Evolutionary conservation across 2,797 vertebrate species (phyloP), one percentile per base, ranked within the genome.

Genomic region (Limosa lapponica): DNA sequence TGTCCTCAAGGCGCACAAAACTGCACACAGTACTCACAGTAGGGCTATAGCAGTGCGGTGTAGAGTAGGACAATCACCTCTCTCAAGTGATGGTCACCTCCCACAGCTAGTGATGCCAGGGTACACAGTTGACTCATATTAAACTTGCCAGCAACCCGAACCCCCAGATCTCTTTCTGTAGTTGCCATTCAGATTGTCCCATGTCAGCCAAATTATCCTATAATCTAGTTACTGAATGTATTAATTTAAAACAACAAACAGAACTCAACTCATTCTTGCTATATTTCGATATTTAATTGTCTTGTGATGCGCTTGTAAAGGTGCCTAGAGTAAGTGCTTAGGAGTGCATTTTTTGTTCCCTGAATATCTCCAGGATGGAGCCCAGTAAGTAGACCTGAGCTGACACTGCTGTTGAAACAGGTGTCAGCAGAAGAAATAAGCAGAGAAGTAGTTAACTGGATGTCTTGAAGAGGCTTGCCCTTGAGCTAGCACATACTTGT

Each of bases 31-130:
- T 16, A 44, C 12, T 75, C 1, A 1, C 71, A 39, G 8, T 25
- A 28, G 30, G 16, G 41, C 7, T 0, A 0, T 16, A 41, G 9
- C 19, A 80, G 2, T 57, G 18, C 5, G 15, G 23, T 30, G 14
- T 9, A 48, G 3, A 43, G 13, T 10, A 14, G 10, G 5, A 58
- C 12, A 62, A 10, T 11, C 6, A 28, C 3, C 4, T 85, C 11
- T 39, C 9, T 49, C 1, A 1, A 13, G 5, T 0, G 2, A 52
- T 30, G 28, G 51, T 52, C 28, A 30, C 11, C 28, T 30, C 28
- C 30, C 28, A 52, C 16, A 52, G 9, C 4, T 9, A 19, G 6
- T 4, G 3, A 20, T 27, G 10, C 13, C 25, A 54, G 14, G 20
- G 0, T 25, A 30, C 11, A 10, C 1, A 0, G 1, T 4, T 72